phyloP scores from a whole-genome alignment of 1,140 invertebrate genomes.

The Globodera ellingtonae region DNA sequence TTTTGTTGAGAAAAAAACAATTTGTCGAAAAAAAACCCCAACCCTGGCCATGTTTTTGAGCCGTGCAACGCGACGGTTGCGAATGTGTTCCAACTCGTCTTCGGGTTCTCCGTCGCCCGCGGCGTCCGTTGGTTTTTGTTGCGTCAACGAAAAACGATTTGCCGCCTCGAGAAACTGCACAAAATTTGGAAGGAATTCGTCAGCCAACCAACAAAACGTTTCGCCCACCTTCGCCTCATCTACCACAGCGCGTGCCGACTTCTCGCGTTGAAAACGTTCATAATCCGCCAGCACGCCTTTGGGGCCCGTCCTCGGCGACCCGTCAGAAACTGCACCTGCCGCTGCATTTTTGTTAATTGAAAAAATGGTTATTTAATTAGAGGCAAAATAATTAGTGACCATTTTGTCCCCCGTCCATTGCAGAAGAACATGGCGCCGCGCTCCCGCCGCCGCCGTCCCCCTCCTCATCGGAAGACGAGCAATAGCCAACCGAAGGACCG shows the following conservation, averaged over 20 bases:
- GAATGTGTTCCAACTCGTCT: slow-evolving; percentile 42
- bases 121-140: background rate
- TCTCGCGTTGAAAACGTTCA: slow-evolving; percentile 18
- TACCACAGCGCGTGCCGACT: background rate
- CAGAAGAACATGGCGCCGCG: background rate
- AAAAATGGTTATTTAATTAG: background rate
- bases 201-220: slow-evolving; percentile 10
- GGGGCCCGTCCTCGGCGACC: slow-evolving; percentile 40
- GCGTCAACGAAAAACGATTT: slow-evolving; percentile 45
- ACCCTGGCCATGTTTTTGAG: slow-evolving; percentile 35
- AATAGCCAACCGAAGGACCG: slow-evolving; percentile 53
- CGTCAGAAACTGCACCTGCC: background rate
- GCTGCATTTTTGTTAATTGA: background rate
- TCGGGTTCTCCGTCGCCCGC: slow-evolving; percentile 44
- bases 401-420: background rate
- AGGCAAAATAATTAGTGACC: background rate
- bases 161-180: slow-evolving; percentile 42
- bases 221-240: slow-evolving; percentile 28
- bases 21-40: background rate
- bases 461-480: slow-evolving; percentile 50
- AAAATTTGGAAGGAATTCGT: slow-evolving; percentile 11
- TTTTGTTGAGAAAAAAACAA: background rate
- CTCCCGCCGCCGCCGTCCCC: slow-evolving; percentile 17
- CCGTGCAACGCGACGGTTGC: slow-evolving; percentile 37
- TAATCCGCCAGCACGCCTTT: slow-evolving; percentile 55